phyloP scores from a whole-genome alignment of 2,113 vertebrate species.

The Rhinoderma darwinii region DNA sequence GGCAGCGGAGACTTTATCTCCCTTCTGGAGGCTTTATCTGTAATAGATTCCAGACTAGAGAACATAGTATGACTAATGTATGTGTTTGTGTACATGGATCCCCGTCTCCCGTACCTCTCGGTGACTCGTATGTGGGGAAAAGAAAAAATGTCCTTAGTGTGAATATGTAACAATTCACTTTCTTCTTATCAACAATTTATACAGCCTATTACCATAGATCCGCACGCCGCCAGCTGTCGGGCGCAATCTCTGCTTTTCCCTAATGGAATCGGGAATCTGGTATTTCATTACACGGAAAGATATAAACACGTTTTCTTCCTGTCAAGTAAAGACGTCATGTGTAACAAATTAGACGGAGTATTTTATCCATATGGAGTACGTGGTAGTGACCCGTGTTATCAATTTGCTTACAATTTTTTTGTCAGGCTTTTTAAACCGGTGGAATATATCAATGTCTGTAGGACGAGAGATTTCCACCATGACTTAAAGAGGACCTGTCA shows the following conservation, averaged over 20 bases:
- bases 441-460: slow-evolving; percentile 23
- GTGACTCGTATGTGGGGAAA: neutral
- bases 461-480: slow-evolving; percentile 3
- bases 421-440: neutral
- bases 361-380: neutral
- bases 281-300: slow-evolving; percentile 30
- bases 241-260: neutral
- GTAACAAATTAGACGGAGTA: neutral
- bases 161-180: slow-evolving; percentile 6
- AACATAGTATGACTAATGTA: neutral
- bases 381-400: slow-evolving; percentile 26
- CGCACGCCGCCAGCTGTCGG: neutral
- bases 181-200: slow-evolving; percentile 37
- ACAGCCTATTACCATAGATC: slow-evolving; percentile 11
- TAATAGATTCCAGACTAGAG: neutral
- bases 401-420: slow-evolving; percentile 3
- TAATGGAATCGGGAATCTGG: slow-evolving; percentile 24
- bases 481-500: slow-evolving; percentile 11
- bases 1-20: neutral
- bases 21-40: neutral
- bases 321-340: slow-evolving; percentile 37
- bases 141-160: neutral
- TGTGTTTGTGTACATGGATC: neutral
- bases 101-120: neutral
- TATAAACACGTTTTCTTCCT: slow-evolving; percentile 12